These are phyloP conservation scores for Microhierax caerulescens DNA, from an alignment of 2,797 vertebrate species.

Conservation along the genomic window DNA sequence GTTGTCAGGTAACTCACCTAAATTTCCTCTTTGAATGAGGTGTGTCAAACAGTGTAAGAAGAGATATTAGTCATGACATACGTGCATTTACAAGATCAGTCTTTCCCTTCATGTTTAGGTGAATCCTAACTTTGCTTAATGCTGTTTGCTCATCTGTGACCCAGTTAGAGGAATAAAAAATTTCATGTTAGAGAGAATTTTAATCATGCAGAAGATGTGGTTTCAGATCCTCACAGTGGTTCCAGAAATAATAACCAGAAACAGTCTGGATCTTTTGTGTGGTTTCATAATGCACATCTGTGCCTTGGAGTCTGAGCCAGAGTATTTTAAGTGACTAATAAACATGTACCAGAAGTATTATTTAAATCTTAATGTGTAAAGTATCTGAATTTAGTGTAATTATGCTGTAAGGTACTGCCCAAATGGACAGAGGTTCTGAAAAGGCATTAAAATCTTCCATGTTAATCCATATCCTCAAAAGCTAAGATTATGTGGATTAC, in stretches of 20 bases:
- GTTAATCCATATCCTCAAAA: slow-evolving; percentile 32
- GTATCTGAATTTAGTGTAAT: not conserved
- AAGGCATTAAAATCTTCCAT: not conserved
- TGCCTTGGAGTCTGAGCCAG: not conserved
- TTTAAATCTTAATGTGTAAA: not conserved
- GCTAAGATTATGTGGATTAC: not conserved
- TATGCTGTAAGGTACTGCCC: not conserved
- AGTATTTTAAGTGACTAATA: not conserved
- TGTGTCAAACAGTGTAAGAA: not conserved
- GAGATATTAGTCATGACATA: not conserved
- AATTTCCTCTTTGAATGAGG: not conserved
- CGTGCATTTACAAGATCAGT: not conserved
- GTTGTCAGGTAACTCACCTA: not conserved
- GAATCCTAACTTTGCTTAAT: not conserved
- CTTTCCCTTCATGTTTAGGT: not conserved
- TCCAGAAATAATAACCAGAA: not conserved
- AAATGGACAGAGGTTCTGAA: not conserved
- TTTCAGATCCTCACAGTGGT: not conserved
- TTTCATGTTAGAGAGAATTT: not conserved
- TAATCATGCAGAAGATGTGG: not conserved
- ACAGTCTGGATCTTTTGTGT: not conserved
- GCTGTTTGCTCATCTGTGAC: not conserved
- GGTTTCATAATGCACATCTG: not conserved
- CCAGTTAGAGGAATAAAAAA: not conserved
- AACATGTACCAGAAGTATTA: not conserved